These are phyloP conservation scores for Oscheius sp. DNA, from an alignment of 2,888 invertebrate species.

Conservation along the genomic window DNA sequence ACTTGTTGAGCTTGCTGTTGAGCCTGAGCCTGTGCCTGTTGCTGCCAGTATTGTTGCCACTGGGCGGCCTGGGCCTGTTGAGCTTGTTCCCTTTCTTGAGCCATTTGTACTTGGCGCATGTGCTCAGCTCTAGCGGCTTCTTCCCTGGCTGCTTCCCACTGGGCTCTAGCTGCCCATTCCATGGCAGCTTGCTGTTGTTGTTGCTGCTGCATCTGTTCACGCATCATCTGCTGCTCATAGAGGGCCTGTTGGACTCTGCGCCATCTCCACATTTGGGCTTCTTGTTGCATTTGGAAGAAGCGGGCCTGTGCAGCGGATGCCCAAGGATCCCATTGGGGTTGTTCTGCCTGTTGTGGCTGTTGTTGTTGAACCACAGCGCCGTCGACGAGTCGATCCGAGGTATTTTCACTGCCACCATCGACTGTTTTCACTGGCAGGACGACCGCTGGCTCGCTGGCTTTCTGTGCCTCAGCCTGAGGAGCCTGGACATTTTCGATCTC, in stretches of 20 bases:
- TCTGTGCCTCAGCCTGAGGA: slow-evolving; percentile 18
- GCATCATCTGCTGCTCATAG: slow-evolving; percentile 10
- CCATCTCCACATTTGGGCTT: slow-evolving; percentile 18
- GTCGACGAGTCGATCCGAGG: neutral
- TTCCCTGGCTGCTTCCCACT: slow-evolving; percentile 33
- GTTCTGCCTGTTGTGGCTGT: slow-evolving; percentile 1
- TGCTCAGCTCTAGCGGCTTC: slow-evolving; percentile 16
- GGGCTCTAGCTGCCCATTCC: slow-evolving; percentile 21
- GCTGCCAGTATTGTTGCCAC: slow-evolving; percentile 1
- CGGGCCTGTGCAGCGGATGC: slow-evolving; percentile 16
- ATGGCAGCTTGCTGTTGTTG: slow-evolving; percentile 10
- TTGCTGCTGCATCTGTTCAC: slow-evolving; percentile 15
- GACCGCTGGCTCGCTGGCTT: neutral
- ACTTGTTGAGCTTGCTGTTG: slow-evolving; percentile 11
- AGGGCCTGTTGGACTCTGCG: slow-evolving; percentile 21
- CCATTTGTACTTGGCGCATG: slow-evolving; percentile 8
- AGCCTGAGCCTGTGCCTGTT: slow-evolving; percentile 13
- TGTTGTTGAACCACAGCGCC: neutral
- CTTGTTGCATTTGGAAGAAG: slow-evolving; percentile 7
- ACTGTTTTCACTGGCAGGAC: slow-evolving; percentile 18
- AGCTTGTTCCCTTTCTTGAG: neutral
- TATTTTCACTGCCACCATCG: slow-evolving; percentile 30
- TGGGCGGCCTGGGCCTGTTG: neutral
- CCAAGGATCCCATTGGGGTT: slow-evolving; percentile 11
- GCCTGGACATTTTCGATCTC: neutral